Evolutionary conservation across 2,113 vertebrate genomes (phyloP).

Genomic region (Ceyx melanurus): DNA sequence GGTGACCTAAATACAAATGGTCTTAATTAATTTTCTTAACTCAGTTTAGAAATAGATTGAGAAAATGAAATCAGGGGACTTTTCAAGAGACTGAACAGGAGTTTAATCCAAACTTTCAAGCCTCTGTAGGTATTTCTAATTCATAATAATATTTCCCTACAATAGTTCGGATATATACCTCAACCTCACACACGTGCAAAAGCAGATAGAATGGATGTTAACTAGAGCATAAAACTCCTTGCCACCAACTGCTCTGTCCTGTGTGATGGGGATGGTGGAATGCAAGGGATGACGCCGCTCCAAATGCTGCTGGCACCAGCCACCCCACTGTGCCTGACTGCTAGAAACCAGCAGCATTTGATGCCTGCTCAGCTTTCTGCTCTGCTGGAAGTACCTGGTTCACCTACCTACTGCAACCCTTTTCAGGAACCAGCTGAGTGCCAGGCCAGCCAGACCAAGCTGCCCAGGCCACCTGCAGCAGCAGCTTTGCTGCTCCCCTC

Average conservation of each 20-base stretch:
- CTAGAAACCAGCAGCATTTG: rapidly evolving
- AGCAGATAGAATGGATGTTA: not conserved
- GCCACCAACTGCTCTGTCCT: not conserved
- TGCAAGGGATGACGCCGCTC: not conserved
- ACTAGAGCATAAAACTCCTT: not conserved
- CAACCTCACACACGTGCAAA: not conserved
- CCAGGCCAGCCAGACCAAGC: not conserved
- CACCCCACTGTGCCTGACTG: not conserved
- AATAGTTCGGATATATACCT: rapidly evolving
- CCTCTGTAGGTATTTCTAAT: not conserved
- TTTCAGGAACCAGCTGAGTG: not conserved
- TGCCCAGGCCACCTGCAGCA: not conserved
- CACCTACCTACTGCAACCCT: not conserved
- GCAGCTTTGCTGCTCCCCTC: not conserved
- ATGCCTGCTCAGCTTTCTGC: not conserved
- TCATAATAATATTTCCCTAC: not conserved
- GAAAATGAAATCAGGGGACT: not conserved
- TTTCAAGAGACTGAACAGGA: not conserved
- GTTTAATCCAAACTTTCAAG: not conserved
- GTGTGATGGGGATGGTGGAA: not conserved
- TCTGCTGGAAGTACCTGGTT: not conserved
- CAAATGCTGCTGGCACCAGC: not conserved
- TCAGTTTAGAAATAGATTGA: not conserved
- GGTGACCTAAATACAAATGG: not conserved
- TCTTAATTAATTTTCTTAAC: not conserved